phyloP scores from a whole-genome alignment of 2,113 vertebrate species.

The Clinocottus analis region DNA sequence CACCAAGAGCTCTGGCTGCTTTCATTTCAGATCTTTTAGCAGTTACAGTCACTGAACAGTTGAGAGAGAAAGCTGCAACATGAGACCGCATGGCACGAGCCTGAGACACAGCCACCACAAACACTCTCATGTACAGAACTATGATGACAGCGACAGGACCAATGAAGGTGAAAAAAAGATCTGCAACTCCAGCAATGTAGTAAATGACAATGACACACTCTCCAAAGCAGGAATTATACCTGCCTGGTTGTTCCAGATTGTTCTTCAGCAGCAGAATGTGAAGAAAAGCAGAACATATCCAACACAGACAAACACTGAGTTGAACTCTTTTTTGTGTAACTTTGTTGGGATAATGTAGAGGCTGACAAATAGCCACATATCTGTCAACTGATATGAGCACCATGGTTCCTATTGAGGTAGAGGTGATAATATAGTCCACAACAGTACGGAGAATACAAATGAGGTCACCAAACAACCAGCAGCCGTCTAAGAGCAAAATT shows the following conservation, averaged over 20 bases:
- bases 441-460: constrained; percentile 23
- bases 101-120: constrained; percentile 40
- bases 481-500: neutral
- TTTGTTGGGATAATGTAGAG: neutral
- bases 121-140: constrained; percentile 49
- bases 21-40: neutral
- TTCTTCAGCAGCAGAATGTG: neutral
- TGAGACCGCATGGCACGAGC: neutral
- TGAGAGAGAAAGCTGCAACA: neutral
- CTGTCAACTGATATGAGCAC: constrained; percentile 48
- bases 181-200: neutral
- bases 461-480: constrained; percentile 47
- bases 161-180: constrained; percentile 18
- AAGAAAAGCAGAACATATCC: constrained; percentile 20
- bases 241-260: neutral
- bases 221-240: constrained; percentile 27
- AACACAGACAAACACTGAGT: constrained; percentile 29
- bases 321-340: constrained; percentile 6
- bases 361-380: constrained; percentile 47
- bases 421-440: constrained; percentile 13
- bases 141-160: constrained; percentile 24
- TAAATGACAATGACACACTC: constrained; percentile 26
- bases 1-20: neutral
- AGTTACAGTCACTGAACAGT: neutral
- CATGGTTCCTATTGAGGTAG: constrained; percentile 30